Conservation (phyloP, 2,113 vertebrate genomes). For the Tachycineta bicolor region DNA sequence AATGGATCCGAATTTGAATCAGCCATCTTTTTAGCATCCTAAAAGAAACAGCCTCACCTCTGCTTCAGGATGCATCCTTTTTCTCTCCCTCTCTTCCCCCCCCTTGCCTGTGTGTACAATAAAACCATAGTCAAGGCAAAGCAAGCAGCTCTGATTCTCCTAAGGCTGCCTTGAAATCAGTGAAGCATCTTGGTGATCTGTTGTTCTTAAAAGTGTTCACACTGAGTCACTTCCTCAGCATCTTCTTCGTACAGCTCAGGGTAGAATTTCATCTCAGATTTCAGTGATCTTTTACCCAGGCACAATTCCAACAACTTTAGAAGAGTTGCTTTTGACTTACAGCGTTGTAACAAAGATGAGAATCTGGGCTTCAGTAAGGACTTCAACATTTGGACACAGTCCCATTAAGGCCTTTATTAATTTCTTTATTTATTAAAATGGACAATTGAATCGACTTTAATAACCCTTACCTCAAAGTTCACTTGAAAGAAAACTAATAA, state of each 20-base stretch:
- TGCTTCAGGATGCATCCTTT: not conserved
- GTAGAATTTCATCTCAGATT: conserved; percentile 19
- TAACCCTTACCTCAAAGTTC: conserved; percentile 75
- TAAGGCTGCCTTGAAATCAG: conserved; percentile 25
- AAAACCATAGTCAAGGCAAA: not conserved
- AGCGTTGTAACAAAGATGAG: conserved; percentile 27
- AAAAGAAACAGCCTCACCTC: not conserved
- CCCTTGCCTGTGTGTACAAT: not conserved
- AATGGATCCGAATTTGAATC: not conserved
- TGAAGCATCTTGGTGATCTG: conserved; percentile 22
- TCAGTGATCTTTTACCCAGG: conserved; percentile 52
- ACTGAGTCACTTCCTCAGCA: conserved; percentile 41
- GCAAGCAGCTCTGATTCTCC: conserved; percentile 3
- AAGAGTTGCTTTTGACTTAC: conserved; percentile 49
- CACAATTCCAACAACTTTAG: conserved; percentile 42
- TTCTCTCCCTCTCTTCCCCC: accelerated
- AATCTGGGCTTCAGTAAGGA: conserved; percentile 16
- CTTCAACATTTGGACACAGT: not conserved
- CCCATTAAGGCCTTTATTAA: conserved; percentile 11
- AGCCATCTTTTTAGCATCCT: not conserved
- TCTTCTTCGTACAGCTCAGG: not conserved
- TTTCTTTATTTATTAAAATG: conserved; percentile 55
- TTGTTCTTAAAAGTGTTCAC: conserved; percentile 43
- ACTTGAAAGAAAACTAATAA: conserved; percentile 74
- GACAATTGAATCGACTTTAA: conserved; percentile 67